Evolutionary conservation across 2,797 vertebrate genomes (phyloP).

Genomic region (Taenioides sp.): DNA sequence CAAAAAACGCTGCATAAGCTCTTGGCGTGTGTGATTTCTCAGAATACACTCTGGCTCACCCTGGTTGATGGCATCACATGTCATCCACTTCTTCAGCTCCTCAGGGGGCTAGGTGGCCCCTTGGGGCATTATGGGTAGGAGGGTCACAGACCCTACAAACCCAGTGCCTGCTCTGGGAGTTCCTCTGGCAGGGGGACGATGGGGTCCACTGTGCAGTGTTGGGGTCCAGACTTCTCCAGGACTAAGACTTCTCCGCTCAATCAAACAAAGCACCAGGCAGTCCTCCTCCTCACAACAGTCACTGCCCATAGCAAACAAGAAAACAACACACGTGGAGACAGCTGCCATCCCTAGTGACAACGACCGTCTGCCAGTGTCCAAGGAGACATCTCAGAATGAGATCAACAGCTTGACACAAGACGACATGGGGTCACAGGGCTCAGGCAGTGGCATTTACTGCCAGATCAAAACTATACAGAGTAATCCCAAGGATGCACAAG

Average conservation of each 20-base stretch:
- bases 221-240: conserved; percentile 96
- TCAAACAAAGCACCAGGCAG: conserved; percentile 82
- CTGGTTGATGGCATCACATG: conserved; percentile 51
- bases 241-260: conserved; percentile 86
- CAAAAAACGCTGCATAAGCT: conserved; percentile 19
- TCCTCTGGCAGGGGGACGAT: conserved; percentile 77
- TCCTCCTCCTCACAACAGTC: conserved; percentile 37
- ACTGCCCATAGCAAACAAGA: conserved; percentile 50
- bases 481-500: conserved; percentile 61
- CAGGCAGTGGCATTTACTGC: conserved; percentile 76
- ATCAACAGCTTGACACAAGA: conserved; percentile 73
- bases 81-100: conserved; percentile 67
- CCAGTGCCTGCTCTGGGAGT: conserved; percentile 80
- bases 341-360: conserved; percentile 56
- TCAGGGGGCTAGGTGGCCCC: conserved; percentile 42
- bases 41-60: conserved; percentile 45
- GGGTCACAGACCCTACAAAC: conserved; percentile 79
- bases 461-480: conserved; percentile 67
- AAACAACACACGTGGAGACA: conserved; percentile 53
- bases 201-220: conserved; percentile 83
- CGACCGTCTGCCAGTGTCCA: conserved; percentile 53
- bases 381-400: conserved; percentile 74
- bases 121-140: conserved; percentile 78
- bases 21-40: conserved; percentile 27
- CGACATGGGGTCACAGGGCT: conserved; percentile 72